phyloP scores from a whole-genome alignment of 2,113 vertebrate species.

The Varanus komodoensis region DNA sequence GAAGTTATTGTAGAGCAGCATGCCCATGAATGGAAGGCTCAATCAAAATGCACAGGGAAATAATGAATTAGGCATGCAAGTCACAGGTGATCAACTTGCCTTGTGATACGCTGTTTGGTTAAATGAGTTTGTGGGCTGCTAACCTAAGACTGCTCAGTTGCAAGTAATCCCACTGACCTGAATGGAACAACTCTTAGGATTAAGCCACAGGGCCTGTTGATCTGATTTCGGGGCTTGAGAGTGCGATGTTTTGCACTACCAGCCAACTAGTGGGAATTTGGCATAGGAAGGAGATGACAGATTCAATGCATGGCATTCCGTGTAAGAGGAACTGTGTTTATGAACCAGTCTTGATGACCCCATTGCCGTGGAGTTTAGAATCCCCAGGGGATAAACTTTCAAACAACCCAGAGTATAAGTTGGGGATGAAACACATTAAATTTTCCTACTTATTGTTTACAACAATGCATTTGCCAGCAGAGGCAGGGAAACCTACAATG shows the following conservation, averaged over 20 bases:
- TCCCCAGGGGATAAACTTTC: neutral
- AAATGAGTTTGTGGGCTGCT: neutral
- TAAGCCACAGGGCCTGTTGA: neutral
- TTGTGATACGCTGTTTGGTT: conserved; percentile 38
- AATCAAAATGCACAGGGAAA: conserved; percentile 21
- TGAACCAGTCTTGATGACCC: neutral
- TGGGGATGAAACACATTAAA: neutral
- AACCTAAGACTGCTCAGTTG: neutral
- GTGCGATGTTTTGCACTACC: neutral
- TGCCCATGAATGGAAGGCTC: neutral
- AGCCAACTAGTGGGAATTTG: neutral
- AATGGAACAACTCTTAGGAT: neutral
- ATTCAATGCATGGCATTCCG: neutral
- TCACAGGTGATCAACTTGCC: conserved; percentile 28
- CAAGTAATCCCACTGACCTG: neutral
- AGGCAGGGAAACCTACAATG: neutral
- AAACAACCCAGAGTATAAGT: neutral
- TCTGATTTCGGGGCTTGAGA: neutral
- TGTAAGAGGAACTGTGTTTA: neutral
- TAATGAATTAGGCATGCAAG: conserved; percentile 22
- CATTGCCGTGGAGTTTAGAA: neutral
- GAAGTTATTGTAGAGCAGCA: conserved; percentile 28
- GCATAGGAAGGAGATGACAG: neutral
- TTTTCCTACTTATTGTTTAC: neutral
- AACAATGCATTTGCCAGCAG: neutral